Evolutionary conservation across 1,140 invertebrate species (phyloP).

Genomic region (Cryptotermes secundus): DNA sequence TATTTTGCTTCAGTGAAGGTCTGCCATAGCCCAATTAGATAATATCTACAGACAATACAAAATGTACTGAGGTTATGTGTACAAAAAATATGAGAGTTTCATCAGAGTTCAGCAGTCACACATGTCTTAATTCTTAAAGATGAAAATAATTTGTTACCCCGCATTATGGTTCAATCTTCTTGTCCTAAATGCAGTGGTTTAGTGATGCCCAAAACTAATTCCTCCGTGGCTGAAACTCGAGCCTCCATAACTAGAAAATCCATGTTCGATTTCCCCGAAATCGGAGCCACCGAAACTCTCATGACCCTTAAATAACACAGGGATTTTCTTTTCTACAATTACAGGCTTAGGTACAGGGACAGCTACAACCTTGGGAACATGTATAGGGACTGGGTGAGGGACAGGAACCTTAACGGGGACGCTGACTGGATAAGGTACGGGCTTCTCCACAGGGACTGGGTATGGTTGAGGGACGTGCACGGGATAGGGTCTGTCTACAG

Average conservation of each 20-base stretch:
- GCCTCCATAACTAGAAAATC: too few species aligned
- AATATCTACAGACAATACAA: too few species aligned
- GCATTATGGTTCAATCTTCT: too few species aligned
- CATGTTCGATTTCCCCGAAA: not conserved
- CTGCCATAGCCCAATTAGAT: too few species aligned
- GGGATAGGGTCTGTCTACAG: conserved; percentile 40
- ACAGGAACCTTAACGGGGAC: conserved; percentile 39
- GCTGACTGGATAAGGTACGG: conserved; percentile 37
- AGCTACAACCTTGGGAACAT: conserved; percentile 34
- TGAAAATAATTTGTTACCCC: too few species aligned
- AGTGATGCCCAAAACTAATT: not conserved
- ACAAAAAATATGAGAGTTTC: too few species aligned
- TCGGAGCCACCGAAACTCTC: not conserved
- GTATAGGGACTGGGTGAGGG: conserved; percentile 38
- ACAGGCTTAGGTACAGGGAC: conserved; percentile 34
- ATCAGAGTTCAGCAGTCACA: too few species aligned
- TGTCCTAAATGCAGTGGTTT: not conserved
- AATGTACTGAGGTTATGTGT: too few species aligned
- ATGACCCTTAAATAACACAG: conserved; percentile 22
- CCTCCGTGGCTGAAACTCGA: not conserved
- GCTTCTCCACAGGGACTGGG: conserved; percentile 40
- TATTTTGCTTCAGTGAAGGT: too few species aligned
- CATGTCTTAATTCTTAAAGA: too few species aligned
- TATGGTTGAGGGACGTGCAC: conserved; percentile 39
- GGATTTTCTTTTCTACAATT: conserved; percentile 21